Conservation (phyloP, 2,797 vertebrate species). For the Syngnathus acus region DNA sequence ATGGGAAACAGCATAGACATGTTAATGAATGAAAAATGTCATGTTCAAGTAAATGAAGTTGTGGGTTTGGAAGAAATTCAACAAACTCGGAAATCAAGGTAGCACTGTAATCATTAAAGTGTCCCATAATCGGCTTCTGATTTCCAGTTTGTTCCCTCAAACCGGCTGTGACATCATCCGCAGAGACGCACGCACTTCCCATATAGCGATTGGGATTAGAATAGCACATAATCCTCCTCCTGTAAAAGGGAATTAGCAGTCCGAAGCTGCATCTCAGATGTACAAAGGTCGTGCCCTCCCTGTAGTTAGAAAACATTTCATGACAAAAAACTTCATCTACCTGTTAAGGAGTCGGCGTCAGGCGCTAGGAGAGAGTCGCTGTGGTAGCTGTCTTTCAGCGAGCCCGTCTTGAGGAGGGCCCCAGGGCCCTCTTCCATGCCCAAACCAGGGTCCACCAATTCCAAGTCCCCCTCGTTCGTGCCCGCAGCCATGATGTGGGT, state of each 20-base stretch:
- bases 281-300: slow-evolving; percentile 29
- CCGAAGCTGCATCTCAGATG: slow-evolving; percentile 49
- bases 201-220: slow-evolving; percentile 71
- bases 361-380: slow-evolving; percentile 60
- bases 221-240: slow-evolving; percentile 67
- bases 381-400: slow-evolving; percentile 50
- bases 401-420: slow-evolving; percentile 40
- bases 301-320: not conserved
- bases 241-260: slow-evolving; percentile 67
- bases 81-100: not conserved
- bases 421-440: slow-evolving; percentile 53
- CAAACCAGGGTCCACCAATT: slow-evolving; percentile 50
- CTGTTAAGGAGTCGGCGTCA: slow-evolving; percentile 68
- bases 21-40: too few species aligned
- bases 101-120: slow-evolving; percentile 17
- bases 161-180: slow-evolving; percentile 49
- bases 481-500: slow-evolving; percentile 35
- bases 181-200: slow-evolving; percentile 48
- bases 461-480: slow-evolving; percentile 41
- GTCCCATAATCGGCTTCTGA: slow-evolving; percentile 40
- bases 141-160: slow-evolving; percentile 37
- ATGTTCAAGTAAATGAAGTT: too few species aligned
- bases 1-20: too few species aligned
- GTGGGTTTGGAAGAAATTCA: too few species aligned
- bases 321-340: slow-evolving; percentile 23